Percentiles rank a stretch among this genome's conserved stretches.
Conservation (phyloP, 2,113 vertebrate genomes). For the Tetrao urogallus region DNA sequence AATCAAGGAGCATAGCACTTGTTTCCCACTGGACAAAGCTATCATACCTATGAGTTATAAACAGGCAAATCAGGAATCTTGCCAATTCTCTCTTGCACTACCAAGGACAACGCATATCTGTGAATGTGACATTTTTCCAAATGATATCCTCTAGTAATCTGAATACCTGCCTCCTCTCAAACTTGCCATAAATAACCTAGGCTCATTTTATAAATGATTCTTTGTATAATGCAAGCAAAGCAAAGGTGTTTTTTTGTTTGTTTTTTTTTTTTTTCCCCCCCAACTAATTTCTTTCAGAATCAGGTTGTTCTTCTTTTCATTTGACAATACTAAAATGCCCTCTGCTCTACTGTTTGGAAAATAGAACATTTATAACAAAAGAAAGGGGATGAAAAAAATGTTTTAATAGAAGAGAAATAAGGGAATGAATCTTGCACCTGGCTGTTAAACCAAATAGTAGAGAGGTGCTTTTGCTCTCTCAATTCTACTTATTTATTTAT, state of each 20-base stretch:
- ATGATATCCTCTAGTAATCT: background rate
- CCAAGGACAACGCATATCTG: background rate
- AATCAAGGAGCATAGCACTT: rapidly evolving
- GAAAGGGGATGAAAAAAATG: background rate
- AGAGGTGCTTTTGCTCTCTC: background rate
- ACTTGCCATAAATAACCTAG: background rate
- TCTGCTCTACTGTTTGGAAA: background rate
- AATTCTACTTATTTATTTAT: too few species aligned
- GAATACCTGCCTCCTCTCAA: background rate
- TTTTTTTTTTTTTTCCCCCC: background rate
- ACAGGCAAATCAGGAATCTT: background rate
- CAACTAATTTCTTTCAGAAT: constrained; percentile 12
- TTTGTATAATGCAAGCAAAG: background rate
- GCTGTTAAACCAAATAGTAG: background rate
- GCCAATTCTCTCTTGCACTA: background rate
- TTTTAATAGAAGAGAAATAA: background rate
- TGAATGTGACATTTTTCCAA: background rate
- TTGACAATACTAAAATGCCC: background rate
- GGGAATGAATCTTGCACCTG: background rate
- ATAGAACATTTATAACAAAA: background rate
- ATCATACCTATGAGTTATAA: background rate
- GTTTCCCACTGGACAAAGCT: background rate
- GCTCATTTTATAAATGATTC: background rate
- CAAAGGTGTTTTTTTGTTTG: background rate
- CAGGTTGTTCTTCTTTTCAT: background rate